Base-by-base conservation (phyloP, 2,797 vertebrate genomes). In the Hephaestus fuliginosus region DNA sequence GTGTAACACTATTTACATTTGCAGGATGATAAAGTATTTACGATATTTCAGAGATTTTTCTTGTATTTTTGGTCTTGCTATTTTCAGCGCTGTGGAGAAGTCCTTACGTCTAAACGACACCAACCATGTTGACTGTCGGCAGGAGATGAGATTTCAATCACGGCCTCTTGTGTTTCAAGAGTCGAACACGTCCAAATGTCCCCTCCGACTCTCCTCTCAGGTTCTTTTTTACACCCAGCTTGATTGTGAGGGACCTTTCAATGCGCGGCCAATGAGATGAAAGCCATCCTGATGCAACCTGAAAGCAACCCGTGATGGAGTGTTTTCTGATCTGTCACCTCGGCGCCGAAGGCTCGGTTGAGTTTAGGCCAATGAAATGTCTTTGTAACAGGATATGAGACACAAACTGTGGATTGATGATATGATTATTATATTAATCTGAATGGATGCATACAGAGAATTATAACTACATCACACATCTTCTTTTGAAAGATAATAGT, bases 261-360 rank as follows among this genome's bases (percentile, higher is more conserved):
- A 1, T 17, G 63, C 36, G 15, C 64, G 20, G 44, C 64, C 65
- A 51, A 44, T 67, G 36, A 63, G 30, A 41, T 25, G 58, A 70
- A 61, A 75, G 49, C 53, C 41, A 56, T 5, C 61, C 62, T 67
- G 39, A 74, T 20, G 80, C 66, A 74, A 80, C 74, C 60, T 28
- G 61, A 60, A 66, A 64, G 62, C 53, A 66, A 76, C 48, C 48
- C 5, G 18, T 2, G 15, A 57, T 33, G 1, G 4, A 56, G 12
- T 48, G 30, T 41, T 57, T 56, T 41, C 7, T 44, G 15, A 57
- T 56, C 71, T 51, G 58, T 57, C 33, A 49, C 64, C 36, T 62
- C 43, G 9, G 8, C 25, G 33, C 22, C 52, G n/a, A 30, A 49
- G 17, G 39, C 62, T 48, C n/a, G 14, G 15, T 39, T 39, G 33